A percentile compares a stretch with the other conserved stretches of the same genome.
Evolutionary conservation across 2,113 vertebrate genomes (phyloP).

Genomic region (Crotalus helleri): DNA sequence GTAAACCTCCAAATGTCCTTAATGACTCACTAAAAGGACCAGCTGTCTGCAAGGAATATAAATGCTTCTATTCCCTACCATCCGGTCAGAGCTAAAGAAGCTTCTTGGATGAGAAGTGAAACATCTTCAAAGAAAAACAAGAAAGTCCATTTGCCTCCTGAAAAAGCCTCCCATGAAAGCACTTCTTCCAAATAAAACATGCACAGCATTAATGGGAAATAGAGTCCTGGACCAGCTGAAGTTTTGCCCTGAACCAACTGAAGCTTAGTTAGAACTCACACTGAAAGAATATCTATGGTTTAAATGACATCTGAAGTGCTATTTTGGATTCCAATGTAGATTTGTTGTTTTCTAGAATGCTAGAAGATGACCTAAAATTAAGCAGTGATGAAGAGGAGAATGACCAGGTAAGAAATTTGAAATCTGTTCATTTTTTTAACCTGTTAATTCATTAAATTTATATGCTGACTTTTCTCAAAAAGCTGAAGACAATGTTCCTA

Average conservation of each 20-base stretch:
- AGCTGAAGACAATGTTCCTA: background rate
- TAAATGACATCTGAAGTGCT: slow-evolving; percentile 26
- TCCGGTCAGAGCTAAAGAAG: too few relatives aligned
- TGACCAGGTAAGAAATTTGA: slow-evolving; percentile 69
- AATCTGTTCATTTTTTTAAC: background rate
- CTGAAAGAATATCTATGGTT: background rate
- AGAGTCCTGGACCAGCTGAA: background rate
- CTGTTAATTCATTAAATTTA: background rate
- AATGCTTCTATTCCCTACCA: too few relatives aligned
- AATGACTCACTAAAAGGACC: too few relatives aligned
- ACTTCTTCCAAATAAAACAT: background rate
- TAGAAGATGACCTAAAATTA: slow-evolving; percentile 82
- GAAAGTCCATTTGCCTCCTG: too few relatives aligned
- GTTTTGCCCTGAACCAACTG: background rate
- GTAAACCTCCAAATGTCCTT: too few relatives aligned
- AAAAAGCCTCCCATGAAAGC: background rate
- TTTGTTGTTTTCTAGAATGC: slow-evolving; percentile 70
- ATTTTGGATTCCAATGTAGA: slow-evolving; percentile 28
- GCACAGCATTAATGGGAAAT: background rate
- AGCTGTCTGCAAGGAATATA: too few relatives aligned
- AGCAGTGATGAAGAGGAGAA: slow-evolving; percentile 79
- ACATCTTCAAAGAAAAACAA: too few relatives aligned
- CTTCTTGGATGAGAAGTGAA: too few relatives aligned
- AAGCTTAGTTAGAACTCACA: background rate
- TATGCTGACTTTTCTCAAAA: background rate